These are phyloP conservation scores for Blennius ocellaris DNA, from an alignment of 2,113 vertebrate species.

Conservation along the genomic window DNA sequence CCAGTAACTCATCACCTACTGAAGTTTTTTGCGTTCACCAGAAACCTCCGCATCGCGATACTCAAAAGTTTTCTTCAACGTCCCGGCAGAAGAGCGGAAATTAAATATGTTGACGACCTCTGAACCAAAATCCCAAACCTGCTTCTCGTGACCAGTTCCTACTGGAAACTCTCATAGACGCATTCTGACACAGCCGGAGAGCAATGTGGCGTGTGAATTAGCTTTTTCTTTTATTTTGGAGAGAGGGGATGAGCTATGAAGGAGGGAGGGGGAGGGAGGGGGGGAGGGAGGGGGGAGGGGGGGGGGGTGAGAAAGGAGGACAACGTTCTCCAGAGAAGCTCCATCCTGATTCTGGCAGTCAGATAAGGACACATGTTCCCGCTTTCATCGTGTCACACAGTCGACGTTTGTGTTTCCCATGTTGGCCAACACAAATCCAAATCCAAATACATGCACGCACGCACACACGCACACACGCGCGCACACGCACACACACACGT, in stretches of 20 bases:
- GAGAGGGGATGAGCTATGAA: no score
- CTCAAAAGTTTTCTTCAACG: no score
- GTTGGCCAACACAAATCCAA: neutral
- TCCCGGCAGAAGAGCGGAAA: no score
- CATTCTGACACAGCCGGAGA: slow-evolving; percentile 28
- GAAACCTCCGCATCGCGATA: no score
- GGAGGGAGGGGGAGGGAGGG: neutral
- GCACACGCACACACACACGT: slow-evolving; percentile 22
- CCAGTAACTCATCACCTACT: no score
- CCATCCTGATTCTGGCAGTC: slow-evolving; percentile 41
- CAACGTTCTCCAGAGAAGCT: slow-evolving; percentile 43
- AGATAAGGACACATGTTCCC: slow-evolving; percentile 35
- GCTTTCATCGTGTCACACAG: slow-evolving; percentile 25
- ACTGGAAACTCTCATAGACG: slow-evolving; percentile 17
- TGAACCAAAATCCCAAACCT: slow-evolving; percentile 7
- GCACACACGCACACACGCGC: slow-evolving; percentile 20
- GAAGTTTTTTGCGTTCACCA: no score
- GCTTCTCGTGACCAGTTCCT: slow-evolving; percentile 3
- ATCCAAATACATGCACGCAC: slow-evolving; percentile 19
- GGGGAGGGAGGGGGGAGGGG: neutral
- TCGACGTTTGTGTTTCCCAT: neutral
- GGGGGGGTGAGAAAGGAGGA: slow-evolving; percentile 25
- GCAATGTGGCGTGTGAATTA: slow-evolving; percentile 23
- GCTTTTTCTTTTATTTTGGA: slow-evolving; percentile 1
- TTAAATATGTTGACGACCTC: no score